Conservation (phyloP, 2,888 invertebrate species). For the Acanthoscelides obtectus region DNA sequence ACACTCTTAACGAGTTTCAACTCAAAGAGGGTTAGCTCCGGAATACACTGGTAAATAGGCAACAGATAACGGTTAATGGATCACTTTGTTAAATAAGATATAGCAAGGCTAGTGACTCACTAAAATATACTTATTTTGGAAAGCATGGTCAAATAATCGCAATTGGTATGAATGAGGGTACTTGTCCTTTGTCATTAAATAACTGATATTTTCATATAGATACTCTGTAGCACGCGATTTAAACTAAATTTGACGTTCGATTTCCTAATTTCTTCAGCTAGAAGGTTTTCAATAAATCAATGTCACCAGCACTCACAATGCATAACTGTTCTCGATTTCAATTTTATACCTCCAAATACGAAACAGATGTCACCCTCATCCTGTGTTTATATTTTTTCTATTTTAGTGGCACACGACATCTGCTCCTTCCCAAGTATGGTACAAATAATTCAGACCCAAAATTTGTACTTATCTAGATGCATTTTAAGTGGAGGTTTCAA, state of each 20-base stretch:
- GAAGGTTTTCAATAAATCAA: background rate
- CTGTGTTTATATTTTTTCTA: background rate
- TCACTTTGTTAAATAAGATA: background rate
- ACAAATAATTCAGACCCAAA: background rate
- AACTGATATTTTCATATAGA: no score
- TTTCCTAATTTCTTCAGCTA: background rate
- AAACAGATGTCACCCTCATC: background rate
- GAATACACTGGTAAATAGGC: background rate
- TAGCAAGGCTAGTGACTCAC: background rate
- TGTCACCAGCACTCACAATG: background rate
- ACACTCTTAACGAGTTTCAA: background rate
- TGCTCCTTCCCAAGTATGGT: background rate
- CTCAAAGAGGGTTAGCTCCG: background rate
- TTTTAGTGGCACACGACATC: background rate
- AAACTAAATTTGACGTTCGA: background rate
- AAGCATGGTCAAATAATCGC: no score
- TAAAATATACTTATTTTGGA: no score
- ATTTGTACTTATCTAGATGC: background rate
- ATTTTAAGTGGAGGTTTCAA: background rate
- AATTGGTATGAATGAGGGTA: no score
- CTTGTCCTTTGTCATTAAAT: no score
- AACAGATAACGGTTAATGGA: background rate
- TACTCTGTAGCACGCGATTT: no score
- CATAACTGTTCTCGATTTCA: background rate
- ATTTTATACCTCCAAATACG: background rate